Evolutionary conservation across 1,140 invertebrate genomes (phyloP).

Genomic region (Drosophila cardini): DNA sequence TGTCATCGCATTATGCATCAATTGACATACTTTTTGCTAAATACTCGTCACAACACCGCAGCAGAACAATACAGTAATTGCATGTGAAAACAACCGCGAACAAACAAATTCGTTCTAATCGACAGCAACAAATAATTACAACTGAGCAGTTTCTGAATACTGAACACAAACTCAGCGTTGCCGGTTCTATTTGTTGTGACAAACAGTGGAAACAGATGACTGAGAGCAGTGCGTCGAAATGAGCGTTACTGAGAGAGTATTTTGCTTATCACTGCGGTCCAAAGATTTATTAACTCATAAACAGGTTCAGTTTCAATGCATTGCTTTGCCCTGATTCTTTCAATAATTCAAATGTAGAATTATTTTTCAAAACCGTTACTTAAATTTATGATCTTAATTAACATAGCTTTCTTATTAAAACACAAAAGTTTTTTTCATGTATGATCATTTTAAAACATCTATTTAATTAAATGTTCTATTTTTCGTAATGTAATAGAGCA

Average conservation of each 20-base stretch:
- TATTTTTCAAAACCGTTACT: no score
- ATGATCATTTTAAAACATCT: no score
- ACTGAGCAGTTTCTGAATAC: constrained; percentile 26
- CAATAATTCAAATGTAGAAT: not conserved
- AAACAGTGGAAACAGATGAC: constrained; percentile 15
- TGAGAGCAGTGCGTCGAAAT: not conserved
- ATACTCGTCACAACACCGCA: constrained; percentile 19
- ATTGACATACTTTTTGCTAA: constrained; percentile 46
- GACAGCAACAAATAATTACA: constrained; percentile 31
- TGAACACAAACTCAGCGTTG: not conserved
- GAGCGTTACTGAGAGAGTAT: constrained; percentile 3
- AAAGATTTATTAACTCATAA: not conserved
- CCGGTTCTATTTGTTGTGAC: constrained; percentile 42
- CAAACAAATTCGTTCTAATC: constrained; percentile 16
- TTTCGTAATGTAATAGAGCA: no score
- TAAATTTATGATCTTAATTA: no score
- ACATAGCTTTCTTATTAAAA: no score
- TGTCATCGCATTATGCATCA: constrained; percentile 30
- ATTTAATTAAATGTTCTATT: no score
- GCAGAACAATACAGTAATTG: not conserved
- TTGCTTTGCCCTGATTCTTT: not conserved
- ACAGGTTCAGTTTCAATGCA: not conserved
- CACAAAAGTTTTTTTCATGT: no score
- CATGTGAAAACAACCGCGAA: constrained; percentile 2
- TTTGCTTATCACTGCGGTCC: not conserved